Evolutionary conservation across 2,888 invertebrate species (phyloP).

Genomic region (Thecocarcelia acutangulata): DNA sequence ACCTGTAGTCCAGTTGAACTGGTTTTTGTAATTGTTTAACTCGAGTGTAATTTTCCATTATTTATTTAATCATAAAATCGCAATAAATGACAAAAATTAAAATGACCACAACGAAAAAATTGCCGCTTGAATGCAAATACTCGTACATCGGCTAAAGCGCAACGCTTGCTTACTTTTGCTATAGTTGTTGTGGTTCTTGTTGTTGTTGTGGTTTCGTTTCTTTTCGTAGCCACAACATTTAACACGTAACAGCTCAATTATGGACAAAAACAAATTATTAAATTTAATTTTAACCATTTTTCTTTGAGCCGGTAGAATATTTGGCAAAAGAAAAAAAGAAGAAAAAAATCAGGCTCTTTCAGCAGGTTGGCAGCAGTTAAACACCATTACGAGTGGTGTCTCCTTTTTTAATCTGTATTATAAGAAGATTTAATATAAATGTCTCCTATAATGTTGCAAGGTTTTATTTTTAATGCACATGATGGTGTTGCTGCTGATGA

Average conservation of each 20-base stretch:
- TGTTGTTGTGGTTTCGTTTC: constrained; percentile 5
- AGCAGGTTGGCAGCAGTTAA: constrained; percentile 49
- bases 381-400: constrained; percentile 25
- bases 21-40: constrained; percentile 34
- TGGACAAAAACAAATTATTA: constrained; percentile 69
- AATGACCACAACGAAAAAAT: constrained; percentile 33
- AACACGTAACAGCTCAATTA: constrained; percentile 66
- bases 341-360: constrained; percentile 30
- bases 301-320: constrained; percentile 34
- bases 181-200: not conserved
- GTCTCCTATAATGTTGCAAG: constrained; percentile 55
- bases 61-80: constrained; percentile 56
- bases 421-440: constrained; percentile 64
- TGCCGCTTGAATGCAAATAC: constrained; percentile 37
- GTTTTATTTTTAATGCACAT: constrained; percentile 37
- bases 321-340: not conserved
- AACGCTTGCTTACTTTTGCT: not conserved
- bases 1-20: not conserved
- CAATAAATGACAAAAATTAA: constrained; percentile 63
- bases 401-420: constrained; percentile 56
- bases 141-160: constrained; percentile 8
- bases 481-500: constrained; percentile 34
- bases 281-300: constrained; percentile 65
- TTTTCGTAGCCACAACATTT: constrained; percentile 55
- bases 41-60: constrained; percentile 45